A percentile compares a stretch with the other conserved stretches of the same genome.
These are phyloP conservation scores for Balanococcus diminutus DNA, from an alignment of 2,888 invertebrate genomes.

Conservation along the genomic window DNA sequence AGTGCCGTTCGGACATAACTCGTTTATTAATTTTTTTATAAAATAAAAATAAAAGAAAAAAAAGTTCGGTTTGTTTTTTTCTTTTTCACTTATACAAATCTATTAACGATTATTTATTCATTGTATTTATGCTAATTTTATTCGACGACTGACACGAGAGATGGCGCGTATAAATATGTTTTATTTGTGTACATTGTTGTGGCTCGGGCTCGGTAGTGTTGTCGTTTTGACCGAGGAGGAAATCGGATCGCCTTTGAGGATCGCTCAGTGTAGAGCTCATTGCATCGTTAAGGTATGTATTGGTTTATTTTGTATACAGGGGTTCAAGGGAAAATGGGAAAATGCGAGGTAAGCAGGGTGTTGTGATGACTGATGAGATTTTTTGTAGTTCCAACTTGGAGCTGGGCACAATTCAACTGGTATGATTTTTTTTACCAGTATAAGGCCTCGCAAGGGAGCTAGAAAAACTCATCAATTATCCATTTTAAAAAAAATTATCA, in stretches of 20 bases:
- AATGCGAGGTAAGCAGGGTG: background rate
- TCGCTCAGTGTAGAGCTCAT: conserved; percentile 75
- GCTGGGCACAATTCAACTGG: background rate
- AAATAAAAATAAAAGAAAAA: conserved; percentile 27
- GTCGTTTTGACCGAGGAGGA: conserved; percentile 44
- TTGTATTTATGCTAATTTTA: conserved; percentile 52
- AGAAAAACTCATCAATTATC: no score
- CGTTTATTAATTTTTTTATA: conserved; percentile 51
- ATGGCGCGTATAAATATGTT: conserved; percentile 38
- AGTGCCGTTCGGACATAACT: conserved; percentile 51
- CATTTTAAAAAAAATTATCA: no score
- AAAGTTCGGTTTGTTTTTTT: conserved; percentile 24
- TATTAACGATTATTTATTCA: conserved; percentile 41
- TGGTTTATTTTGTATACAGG: background rate
- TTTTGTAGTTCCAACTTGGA: no score
- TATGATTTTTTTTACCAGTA: background rate
- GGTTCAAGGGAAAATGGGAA: background rate
- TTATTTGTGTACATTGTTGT: conserved; percentile 46
- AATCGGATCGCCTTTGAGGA: conserved; percentile 68
- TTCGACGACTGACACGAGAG: conserved; percentile 31
- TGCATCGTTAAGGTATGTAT: conserved; percentile 73
- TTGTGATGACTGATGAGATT: no score
- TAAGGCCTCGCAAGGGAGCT: no score
- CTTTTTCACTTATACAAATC: conserved; percentile 24
- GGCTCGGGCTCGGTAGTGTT: background rate